Evolutionary conservation across 2,113 vertebrate species (phyloP).

Genomic region (Cairina moschata): DNA sequence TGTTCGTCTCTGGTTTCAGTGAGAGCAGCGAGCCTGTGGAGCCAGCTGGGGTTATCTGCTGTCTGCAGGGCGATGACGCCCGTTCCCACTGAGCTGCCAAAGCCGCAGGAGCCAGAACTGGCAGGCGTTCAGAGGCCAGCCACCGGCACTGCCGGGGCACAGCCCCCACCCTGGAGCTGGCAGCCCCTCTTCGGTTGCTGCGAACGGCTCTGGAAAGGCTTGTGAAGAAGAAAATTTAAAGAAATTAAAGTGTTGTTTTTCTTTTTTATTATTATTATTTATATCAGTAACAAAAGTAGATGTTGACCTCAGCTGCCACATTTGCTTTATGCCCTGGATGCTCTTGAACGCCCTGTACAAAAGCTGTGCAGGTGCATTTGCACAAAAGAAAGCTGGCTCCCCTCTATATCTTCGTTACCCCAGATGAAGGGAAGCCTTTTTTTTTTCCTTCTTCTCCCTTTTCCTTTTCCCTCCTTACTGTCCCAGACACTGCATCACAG

Average conservation of each 20-base stretch:
- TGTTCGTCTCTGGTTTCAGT: too few relatives aligned
- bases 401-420: neutral
- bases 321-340: neutral
- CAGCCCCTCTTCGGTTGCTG: neutral
- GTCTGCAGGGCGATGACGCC: neutral
- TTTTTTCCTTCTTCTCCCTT: neutral
- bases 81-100: neutral
- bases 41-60: neutral
- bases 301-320: neutral
- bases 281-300: neutral
- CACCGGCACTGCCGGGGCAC: neutral
- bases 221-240: neutral
- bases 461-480: neutral
- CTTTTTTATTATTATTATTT: neutral
- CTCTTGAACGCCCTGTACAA: neutral
- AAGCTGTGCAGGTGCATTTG: neutral
- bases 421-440: neutral
- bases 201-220: neutral
- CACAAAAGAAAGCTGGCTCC: neutral
- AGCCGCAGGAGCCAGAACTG: conserved; percentile 12
- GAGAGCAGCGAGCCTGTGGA: neutral
- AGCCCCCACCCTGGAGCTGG: neutral
- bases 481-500: neutral
- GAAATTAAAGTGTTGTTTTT: neutral
- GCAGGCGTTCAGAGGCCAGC: neutral